Evolutionary conservation across 2,113 vertebrate genomes (phyloP).

Genomic region (Burhinus oedicnemus): DNA sequence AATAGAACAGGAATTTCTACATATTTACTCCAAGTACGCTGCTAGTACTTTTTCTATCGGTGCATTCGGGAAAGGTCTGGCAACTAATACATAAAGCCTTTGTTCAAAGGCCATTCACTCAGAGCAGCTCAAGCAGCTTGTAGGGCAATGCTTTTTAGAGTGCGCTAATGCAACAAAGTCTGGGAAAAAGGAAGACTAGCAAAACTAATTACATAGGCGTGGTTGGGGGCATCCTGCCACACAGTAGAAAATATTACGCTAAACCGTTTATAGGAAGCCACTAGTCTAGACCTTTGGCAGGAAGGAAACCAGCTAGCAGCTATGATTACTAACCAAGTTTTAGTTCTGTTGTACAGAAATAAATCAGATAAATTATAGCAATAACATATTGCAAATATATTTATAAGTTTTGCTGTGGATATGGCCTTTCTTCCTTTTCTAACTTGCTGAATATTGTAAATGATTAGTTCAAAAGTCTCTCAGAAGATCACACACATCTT

Average conservation of each 20-base stretch:
- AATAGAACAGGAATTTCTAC: background rate
- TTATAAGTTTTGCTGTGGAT: background rate
- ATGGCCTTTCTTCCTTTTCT: background rate
- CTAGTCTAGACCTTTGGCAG: slow-evolving; percentile 33
- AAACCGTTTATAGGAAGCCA: slow-evolving; percentile 18
- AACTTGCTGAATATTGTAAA: background rate
- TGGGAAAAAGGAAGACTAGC: slow-evolving; percentile 1
- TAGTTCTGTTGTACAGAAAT: background rate
- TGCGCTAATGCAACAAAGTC: background rate
- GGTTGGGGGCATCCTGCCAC: slow-evolving; percentile 31
- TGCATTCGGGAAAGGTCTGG: background rate
- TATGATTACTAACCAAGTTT: background rate
- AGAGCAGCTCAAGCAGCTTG: background rate
- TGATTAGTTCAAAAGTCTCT: background rate
- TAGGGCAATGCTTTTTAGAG: background rate
- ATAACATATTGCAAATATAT: background rate
- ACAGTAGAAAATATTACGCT: slow-evolving; percentile 26
- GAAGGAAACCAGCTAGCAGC: background rate
- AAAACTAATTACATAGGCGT: slow-evolving; percentile 7
- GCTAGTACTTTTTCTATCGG: background rate
- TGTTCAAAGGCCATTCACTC: background rate
- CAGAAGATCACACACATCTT: background rate
- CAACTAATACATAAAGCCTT: background rate
- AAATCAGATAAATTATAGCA: background rate
- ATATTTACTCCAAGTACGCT: background rate